Evolutionary conservation across 2,113 vertebrate genomes (phyloP).

Genomic region (Ciconia maguari): DNA sequence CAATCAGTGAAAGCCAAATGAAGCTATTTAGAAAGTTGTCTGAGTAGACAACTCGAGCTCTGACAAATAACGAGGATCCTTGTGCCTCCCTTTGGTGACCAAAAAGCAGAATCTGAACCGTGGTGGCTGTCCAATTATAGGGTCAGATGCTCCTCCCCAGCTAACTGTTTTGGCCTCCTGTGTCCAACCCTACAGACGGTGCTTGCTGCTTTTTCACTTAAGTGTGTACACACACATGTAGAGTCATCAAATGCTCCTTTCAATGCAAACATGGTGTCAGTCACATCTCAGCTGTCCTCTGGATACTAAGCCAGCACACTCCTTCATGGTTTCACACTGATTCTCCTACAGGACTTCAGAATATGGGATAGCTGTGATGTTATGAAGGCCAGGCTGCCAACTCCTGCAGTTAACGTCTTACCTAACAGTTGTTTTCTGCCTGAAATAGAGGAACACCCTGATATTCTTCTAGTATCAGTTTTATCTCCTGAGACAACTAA

Average conservation of each 20-base stretch:
- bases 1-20: not conserved
- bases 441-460: not conserved
- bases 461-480: not conserved
- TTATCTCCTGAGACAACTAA: not conserved
- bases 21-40: not conserved
- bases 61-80: not conserved
- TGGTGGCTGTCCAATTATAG: fast-evolving
- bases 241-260: not conserved
- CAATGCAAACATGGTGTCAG: not conserved
- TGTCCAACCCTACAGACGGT: not conserved
- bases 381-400: not conserved
- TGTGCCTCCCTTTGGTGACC: not conserved
- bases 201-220: not conserved
- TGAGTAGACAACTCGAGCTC: not conserved
- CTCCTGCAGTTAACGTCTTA: not conserved
- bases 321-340: not conserved
- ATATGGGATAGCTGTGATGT: not conserved
- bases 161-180: not conserved
- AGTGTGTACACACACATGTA: fast-evolving
- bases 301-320: not conserved
- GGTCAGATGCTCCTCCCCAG: not conserved
- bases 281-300: not conserved
- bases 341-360: not conserved
- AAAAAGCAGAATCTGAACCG: not conserved
- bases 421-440: not conserved